These are phyloP conservation scores for Morelia viridis DNA, from an alignment of 2,797 vertebrate genomes.

Conservation along the genomic window DNA sequence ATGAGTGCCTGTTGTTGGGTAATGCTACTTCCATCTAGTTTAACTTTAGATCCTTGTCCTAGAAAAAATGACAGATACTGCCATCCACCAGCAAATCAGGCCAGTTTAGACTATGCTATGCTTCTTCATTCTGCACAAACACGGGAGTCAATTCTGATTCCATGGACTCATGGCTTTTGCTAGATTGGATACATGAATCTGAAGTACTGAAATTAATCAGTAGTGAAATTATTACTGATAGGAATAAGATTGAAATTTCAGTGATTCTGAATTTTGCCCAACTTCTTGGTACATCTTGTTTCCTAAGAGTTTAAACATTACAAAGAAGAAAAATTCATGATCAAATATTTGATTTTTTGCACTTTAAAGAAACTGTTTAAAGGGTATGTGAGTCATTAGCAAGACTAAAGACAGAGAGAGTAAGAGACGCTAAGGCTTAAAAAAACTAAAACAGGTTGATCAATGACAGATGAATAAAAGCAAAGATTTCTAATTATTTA, in stretches of 20 bases:
- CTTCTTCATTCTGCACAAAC: not conserved
- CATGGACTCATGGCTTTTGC: not conserved
- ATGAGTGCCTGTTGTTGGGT: not conserved
- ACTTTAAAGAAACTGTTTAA: not conserved
- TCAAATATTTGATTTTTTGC: not conserved
- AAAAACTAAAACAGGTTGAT: not conserved
- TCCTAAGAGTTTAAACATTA: not conserved
- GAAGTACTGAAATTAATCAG: not conserved
- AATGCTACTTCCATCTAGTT: not conserved
- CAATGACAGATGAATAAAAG: not conserved
- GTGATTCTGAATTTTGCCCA: not conserved
- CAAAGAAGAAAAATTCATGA: not conserved
- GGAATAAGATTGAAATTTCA: not conserved
- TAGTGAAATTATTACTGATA: not conserved
- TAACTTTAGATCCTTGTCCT: not conserved
- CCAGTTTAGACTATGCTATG: not conserved
- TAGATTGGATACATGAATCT: not conserved
- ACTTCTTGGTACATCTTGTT: not conserved
- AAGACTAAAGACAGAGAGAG: not conserved
- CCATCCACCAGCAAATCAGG: not conserved
- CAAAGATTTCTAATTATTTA: not conserved
- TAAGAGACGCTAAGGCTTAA: not conserved
- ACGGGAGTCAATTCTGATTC: not conserved
- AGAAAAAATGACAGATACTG: not conserved
- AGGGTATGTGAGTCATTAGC: not conserved